Evolutionary conservation across 1,140 invertebrate species (phyloP).

Genomic region (Caenorhabditis inopinata): DNA sequence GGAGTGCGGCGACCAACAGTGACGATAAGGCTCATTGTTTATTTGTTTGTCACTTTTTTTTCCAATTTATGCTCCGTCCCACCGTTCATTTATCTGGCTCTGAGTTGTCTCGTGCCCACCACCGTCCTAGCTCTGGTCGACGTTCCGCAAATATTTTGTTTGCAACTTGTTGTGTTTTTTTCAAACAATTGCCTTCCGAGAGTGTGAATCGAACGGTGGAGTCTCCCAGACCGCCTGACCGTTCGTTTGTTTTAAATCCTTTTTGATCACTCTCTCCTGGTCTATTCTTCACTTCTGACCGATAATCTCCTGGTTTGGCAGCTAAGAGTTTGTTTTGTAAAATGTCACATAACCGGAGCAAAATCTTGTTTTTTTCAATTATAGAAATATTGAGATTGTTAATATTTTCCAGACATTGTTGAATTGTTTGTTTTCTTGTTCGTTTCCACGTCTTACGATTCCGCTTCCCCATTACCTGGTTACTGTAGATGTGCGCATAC

Average conservation of each 20-base stretch:
- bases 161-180: conserved; percentile 17
- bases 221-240: background rate
- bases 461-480: no score
- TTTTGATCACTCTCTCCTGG: conserved; percentile 15
- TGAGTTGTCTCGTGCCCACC: background rate
- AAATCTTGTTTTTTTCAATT: no score
- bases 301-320: background rate
- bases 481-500: no score
- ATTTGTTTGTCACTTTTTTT: conserved; percentile 14
- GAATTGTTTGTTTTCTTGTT: no score
- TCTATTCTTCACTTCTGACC: conserved; percentile 22
- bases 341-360: no score
- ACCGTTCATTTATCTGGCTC: background rate
- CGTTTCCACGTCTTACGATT: no score
- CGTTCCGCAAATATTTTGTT: conserved; percentile 25
- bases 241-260: conserved; percentile 18
- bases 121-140: background rate
- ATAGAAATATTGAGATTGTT: no score
- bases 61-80: conserved; percentile 14
- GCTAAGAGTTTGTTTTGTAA: background rate
- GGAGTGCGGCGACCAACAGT: background rate
- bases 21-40: conserved; percentile 6
- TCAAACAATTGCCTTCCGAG: background rate
- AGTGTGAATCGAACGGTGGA: background rate
- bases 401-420: no score